Evolutionary conservation across 2,113 vertebrate genomes (phyloP).

Genomic region (Anhinga anhinga): DNA sequence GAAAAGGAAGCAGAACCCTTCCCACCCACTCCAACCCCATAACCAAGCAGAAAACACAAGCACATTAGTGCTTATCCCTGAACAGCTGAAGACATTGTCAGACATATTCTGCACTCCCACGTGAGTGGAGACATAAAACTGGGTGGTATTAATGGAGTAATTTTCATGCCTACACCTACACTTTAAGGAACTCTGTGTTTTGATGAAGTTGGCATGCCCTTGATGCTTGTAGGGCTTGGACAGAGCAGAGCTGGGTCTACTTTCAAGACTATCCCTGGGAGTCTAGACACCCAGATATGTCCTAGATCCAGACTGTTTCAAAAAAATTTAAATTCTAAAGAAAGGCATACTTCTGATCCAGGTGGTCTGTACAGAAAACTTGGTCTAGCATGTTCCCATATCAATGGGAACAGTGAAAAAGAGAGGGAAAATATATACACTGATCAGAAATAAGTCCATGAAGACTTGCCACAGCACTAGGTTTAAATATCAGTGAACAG

Average conservation of each 20-base stretch:
- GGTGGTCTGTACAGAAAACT: background rate
- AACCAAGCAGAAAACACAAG: background rate
- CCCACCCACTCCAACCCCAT: background rate
- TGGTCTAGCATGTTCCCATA: background rate
- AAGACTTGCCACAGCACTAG: background rate
- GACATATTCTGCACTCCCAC: conserved; percentile 15
- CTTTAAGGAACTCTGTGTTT: background rate
- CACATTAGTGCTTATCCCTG: background rate
- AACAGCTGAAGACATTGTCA: conserved; percentile 24
- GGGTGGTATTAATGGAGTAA: background rate
- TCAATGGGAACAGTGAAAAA: background rate
- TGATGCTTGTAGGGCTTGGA: background rate
- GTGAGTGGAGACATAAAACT: background rate
- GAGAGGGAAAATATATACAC: background rate
- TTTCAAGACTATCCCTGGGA: background rate
- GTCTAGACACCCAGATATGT: background rate
- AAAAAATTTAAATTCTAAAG: background rate
- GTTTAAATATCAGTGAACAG: background rate
- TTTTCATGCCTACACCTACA: background rate
- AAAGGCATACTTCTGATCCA: background rate
- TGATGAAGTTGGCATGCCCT: background rate
- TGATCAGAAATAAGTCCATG: background rate
- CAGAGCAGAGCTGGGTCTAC: background rate
- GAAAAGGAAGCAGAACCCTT: conserved; percentile 22
- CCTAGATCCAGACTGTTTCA: background rate